Evolutionary conservation across 2,797 vertebrate species (phyloP).

Genomic region (Miichthys miiuy): DNA sequence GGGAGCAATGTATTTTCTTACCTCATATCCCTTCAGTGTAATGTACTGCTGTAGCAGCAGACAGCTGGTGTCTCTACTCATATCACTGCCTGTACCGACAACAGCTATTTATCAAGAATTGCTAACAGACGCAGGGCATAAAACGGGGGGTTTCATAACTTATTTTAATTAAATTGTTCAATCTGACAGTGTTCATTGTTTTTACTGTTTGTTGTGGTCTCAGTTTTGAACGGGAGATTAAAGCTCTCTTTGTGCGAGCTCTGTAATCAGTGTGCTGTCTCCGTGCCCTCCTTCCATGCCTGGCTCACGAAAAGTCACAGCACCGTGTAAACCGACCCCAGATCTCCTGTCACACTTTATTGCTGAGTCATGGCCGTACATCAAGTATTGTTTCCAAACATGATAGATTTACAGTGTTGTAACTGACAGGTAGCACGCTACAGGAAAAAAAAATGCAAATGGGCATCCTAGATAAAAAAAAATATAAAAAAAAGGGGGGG

Average conservation of each 20-base stretch:
- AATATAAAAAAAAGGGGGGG: constrained; percentile 2
- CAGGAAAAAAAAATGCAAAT: constrained; percentile 24
- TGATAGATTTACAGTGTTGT: constrained; percentile 29
- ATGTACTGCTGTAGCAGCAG: constrained; percentile 15
- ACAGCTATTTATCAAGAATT: constrained; percentile 41
- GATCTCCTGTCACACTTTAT: constrained; percentile 54
- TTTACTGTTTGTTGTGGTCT: constrained; percentile 78
- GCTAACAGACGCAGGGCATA: constrained; percentile 18
- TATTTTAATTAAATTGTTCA: constrained; percentile 74
- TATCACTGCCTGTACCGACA: constrained; percentile 43
- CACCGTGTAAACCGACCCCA: constrained; percentile 47
- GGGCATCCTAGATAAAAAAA: neutral
- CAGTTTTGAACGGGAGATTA: constrained; percentile 69
- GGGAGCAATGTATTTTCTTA: constrained; percentile 28
- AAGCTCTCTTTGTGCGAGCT: constrained; percentile 63
- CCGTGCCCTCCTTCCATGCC: constrained; percentile 52
- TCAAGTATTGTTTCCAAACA: constrained; percentile 56
- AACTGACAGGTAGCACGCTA: constrained; percentile 48
- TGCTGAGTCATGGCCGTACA: constrained; percentile 61
- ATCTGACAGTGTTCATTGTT: constrained; percentile 69
- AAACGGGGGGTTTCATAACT: constrained; percentile 54
- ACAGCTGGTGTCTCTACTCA: constrained; percentile 54
- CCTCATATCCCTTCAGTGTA: constrained; percentile 28
- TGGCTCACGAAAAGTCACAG: constrained; percentile 53
- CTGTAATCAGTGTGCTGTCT: constrained; percentile 73